These are phyloP conservation scores for Alouatta palliata DNA, from an alignment of 2,113 vertebrate species.

Conservation along the genomic window DNA sequence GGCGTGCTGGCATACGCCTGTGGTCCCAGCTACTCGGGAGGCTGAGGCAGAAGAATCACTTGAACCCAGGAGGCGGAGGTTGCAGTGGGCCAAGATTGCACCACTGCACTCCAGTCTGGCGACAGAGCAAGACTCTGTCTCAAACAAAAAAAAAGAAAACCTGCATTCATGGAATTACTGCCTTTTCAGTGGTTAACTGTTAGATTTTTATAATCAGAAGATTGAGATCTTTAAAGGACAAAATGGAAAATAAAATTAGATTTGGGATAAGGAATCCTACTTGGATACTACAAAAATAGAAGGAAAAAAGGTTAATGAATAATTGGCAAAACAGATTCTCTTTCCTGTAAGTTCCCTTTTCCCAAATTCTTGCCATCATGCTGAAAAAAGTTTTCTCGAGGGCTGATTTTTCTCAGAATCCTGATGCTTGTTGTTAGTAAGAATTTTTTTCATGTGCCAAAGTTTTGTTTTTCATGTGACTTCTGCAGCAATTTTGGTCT, in stretches of 20 bases:
- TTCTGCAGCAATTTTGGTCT: constrained; percentile 47
- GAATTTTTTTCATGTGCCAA: constrained; percentile 21
- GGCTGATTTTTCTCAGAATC: constrained; percentile 64
- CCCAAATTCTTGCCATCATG: constrained; percentile 25
- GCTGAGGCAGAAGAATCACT: too few relatives aligned
- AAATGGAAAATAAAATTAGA: constrained; percentile 50
- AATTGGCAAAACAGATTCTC: constrained; percentile 8
- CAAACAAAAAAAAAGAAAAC: not conserved
- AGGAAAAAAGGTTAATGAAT: not conserved
- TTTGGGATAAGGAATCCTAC: not conserved
- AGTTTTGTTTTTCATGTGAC: constrained; percentile 58
- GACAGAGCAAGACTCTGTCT: too few relatives aligned
- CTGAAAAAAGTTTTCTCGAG: constrained; percentile 49
- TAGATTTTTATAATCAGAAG: not conserved
- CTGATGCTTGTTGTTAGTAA: constrained; percentile 11
- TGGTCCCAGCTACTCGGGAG: too few relatives aligned
- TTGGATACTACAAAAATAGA: constrained; percentile 51
- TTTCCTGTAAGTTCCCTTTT: constrained; percentile 65
- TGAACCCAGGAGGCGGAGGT: too few relatives aligned
- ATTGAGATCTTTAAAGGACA: not conserved
- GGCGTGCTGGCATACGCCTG: too few relatives aligned
- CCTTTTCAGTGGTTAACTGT: not conserved
- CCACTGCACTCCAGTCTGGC: too few relatives aligned
- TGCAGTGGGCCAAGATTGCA: too few relatives aligned
- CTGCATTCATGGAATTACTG: not conserved